Percentiles rank a stretch among this genome's conserved stretches.
phyloP scores from a whole-genome alignment of 2,797 vertebrate species.

The Phrynocephalus vlangalii region DNA sequence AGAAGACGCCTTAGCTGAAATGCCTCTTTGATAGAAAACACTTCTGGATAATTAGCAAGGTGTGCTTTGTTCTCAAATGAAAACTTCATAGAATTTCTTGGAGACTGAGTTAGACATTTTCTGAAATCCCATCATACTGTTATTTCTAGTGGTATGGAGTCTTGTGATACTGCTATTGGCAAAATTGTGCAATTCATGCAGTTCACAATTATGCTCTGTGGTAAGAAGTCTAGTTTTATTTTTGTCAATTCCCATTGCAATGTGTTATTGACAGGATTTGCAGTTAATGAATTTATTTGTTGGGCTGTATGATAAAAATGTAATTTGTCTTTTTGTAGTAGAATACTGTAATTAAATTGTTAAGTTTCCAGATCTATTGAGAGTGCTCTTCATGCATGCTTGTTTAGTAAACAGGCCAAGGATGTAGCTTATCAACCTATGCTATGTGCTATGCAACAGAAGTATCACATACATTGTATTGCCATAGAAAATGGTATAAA shows the following conservation, averaged over 20 bases:
- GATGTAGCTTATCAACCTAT: background rate
- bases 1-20: background rate
- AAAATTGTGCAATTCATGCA: background rate
- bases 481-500: background rate
- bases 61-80: background rate
- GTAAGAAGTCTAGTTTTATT: background rate
- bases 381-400: background rate
- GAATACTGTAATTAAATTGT: background rate
- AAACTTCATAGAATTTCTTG: background rate
- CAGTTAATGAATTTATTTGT: background rate
- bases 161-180: background rate
- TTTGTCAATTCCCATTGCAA: background rate
- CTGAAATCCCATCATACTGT: background rate
- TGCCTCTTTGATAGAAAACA: background rate
- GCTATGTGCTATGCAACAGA: background rate
- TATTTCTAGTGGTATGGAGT: background rate
- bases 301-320: background rate
- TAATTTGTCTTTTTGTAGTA: background rate
- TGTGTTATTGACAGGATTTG: background rate
- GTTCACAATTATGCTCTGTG: background rate
- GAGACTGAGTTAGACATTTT: background rate
- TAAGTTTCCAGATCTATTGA: background rate
- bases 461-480: background rate
- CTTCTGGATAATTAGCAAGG: background rate
- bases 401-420: conserved; percentile 1